Conservation (phyloP, 2,797 vertebrate genomes). For the Centroberyx gerrardi region DNA sequence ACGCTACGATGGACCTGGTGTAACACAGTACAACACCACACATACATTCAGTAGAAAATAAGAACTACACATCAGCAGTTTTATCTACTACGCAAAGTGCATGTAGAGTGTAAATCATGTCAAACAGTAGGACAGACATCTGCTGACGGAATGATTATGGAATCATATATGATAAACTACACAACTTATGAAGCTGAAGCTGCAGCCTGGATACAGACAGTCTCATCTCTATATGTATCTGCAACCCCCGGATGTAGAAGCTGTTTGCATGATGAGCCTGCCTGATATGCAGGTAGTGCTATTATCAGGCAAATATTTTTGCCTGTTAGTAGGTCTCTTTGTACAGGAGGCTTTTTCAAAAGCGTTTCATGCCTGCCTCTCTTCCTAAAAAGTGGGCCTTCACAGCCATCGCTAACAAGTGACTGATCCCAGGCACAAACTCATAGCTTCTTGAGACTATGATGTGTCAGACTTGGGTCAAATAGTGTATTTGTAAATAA, state of each 20-base stretch:
- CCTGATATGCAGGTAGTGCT: neutral
- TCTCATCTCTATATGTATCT: neutral
- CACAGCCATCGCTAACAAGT: neutral
- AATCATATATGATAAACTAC: neutral
- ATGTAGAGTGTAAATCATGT: neutral
- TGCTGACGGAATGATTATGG: neutral
- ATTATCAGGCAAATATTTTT: neutral
- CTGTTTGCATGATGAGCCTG: neutral
- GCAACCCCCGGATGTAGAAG: neutral
- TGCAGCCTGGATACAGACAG: neutral
- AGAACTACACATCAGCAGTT: neutral
- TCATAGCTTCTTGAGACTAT: neutral
- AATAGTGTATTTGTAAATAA: slow-evolving; percentile 18
- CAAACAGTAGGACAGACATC: neutral
- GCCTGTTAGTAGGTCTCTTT: neutral
- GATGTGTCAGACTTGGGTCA: neutral
- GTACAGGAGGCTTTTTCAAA: neutral
- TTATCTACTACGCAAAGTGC: neutral
- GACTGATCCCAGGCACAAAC: neutral
- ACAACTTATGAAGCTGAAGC: neutral
- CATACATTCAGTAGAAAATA: neutral
- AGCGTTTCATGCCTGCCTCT: neutral
- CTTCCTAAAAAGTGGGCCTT: neutral
- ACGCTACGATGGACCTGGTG: slow-evolving; percentile 94
- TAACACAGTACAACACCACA: slow-evolving; percentile 25